Conservation (phyloP, 2,113 vertebrate species). For the Vireo altiloquus region DNA sequence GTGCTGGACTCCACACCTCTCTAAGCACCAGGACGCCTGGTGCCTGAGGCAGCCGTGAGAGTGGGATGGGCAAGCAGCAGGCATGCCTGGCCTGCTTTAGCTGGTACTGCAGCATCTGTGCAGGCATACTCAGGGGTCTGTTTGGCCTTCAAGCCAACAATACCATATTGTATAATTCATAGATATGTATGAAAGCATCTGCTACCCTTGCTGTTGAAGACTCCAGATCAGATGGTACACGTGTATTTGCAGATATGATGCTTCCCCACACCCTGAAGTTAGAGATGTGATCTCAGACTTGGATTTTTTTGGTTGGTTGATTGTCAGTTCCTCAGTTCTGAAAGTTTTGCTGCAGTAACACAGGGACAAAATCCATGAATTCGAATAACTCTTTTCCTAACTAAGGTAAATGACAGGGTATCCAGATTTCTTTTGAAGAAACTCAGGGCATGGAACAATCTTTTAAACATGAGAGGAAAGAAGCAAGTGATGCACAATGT, state of each 20-base stretch:
- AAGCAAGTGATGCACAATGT: neutral
- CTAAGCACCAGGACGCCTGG: accelerated
- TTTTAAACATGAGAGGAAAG: neutral
- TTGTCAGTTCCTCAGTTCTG: neutral
- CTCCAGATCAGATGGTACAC: neutral
- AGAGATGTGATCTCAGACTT: neutral
- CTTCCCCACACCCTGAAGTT: neutral
- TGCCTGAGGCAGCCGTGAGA: neutral
- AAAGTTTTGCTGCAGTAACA: neutral
- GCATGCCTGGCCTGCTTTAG: neutral
- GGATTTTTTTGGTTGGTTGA: accelerated
- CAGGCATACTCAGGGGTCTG: neutral
- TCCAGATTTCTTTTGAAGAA: neutral
- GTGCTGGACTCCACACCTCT: neutral
- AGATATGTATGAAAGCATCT: neutral
- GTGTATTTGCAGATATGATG: neutral
- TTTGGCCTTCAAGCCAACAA: neutral
- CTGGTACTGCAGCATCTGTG: neutral
- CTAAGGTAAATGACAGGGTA: neutral
- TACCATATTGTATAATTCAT: neutral
- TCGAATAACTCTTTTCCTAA: neutral
- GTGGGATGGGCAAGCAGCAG: neutral
- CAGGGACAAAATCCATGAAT: neutral
- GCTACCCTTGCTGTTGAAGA: neutral
- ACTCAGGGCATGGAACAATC: neutral